Base-by-base conservation (phyloP, 2,797 vertebrate genomes). In the Sebastiscus tertius region DNA sequence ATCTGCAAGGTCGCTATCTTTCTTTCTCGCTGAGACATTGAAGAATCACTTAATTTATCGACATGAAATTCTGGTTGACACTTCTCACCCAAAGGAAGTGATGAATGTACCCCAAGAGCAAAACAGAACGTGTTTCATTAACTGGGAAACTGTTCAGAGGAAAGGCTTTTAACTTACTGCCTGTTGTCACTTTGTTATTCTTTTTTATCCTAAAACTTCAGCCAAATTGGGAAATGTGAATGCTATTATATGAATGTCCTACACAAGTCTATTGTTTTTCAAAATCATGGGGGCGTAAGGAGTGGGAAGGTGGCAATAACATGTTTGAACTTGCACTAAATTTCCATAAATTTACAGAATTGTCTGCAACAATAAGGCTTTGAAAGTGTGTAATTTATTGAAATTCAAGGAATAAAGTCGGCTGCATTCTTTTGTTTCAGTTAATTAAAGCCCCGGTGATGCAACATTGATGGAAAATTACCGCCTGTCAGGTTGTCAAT, bases 391-490 rank as follows among this genome's bases (percentile, higher is more conserved):
- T 26, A 11, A 79, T 70, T 61, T 65, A 62, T 75, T 79, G 22
- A 81, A 78, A 80, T 80, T 29, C 4, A 78, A 60, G 63, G 65
- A 67, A 75, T 56, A 4, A 78, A 77, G 63, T 72, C 36, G n/a
- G 56, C 87, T 33, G n/a, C 31, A 59, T 73, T 63, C 69, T 60
- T 87, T 85, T 80, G 72, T 82, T 79, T 80, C 66, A 22, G 69
- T 72, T 75, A 84, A 90, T 87, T 69, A 88, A 85, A 81, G 56
- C 31, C 49, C 39, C 9, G 42, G 64, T 85, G 80, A 85, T 75
- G 82, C 71, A 86, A 81, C 76, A 49, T 6, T 72, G 64, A 85
- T 59, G 62, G 72, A 72, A 77, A 86, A 84, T 81, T 56, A 72
- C 69, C 31, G n/a, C 52, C 76, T 76, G 70, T 82, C 75, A 83